Base-by-base conservation (phyloP, 1,140 invertebrate genomes). In the Acromyrmex charruanus region DNA sequence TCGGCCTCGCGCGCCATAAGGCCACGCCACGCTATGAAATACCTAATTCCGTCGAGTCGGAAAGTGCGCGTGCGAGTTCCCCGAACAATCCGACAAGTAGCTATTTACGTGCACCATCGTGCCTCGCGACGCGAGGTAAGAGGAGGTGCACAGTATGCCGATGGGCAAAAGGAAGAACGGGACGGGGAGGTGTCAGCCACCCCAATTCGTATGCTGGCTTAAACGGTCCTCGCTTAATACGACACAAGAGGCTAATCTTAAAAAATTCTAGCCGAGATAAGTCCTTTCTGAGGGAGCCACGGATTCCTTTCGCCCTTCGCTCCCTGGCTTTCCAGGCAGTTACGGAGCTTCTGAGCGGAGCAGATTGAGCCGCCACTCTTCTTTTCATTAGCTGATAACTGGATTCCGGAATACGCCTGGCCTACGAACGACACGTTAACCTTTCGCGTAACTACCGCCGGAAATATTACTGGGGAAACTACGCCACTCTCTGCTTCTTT, bases 201-300 rank as follows among this genome's bases (percentile, higher is more conserved):
- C 89, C 89, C 90, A 90, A 92, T 94, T 93, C 90, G 92, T 81
- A 92, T 88, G 88, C 80, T 84, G 77, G 91, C 92, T 94, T 92
- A 92, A 94, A 94, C 90, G 91, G 89, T 93, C 90, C 92, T 89
- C 90, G 90, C 90, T 93, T 95, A 94, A 95, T 95, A 93, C 94
- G 92, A 95, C 94, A 94, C 95, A 91, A 93, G 94, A 95, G 94
- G 93, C 93, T 95, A 95, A 95, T 95, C 94, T 95, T 93, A 92
- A 92, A 93, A 91, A 93, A 93, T 90, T 87, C 88, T 87, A 74
- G 77, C 68, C 77, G 39, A 93, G 93, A 94, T 93, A 94, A 94
- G 92, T 91, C 89, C 92, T 88, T 80, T 87, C 86, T 14, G 49
- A 14, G 87, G 87, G 91, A 90, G 91, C 91, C 39, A 91, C 7